A percentile compares a stretch with the other conserved stretches of the same genome.
Conservation (phyloP, 2,888 invertebrate genomes). For the Heliconius charithonia region DNA sequence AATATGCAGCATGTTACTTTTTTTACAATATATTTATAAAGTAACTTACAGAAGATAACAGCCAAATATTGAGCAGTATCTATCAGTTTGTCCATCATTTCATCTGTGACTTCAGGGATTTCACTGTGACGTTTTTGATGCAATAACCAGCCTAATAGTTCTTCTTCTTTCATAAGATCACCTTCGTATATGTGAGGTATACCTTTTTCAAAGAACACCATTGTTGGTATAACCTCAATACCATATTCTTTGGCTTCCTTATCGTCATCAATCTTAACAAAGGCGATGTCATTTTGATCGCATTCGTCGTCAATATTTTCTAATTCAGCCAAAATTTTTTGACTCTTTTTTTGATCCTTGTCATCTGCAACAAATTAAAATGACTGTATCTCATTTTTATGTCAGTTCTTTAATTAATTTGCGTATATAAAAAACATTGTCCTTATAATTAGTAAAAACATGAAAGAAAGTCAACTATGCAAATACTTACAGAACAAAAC, state of each 20-base stretch:
- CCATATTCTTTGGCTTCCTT: constrained; percentile 95
- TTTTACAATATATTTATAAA: not conserved
- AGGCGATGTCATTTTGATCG: constrained; percentile 95
- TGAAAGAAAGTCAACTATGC: not conserved
- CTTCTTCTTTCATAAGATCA: constrained; percentile 95
- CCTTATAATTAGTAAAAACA: not conserved
- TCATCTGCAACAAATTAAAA: constrained; percentile 86
- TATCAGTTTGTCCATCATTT: constrained; percentile 96
- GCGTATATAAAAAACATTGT: not conserved
- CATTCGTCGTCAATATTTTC: constrained; percentile 97
- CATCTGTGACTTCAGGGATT: constrained; percentile 95
- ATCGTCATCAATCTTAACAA: constrained; percentile 95
- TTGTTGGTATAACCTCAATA: constrained; percentile 91
- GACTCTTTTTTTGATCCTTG: constrained; percentile 95
- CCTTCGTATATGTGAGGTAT: constrained; percentile 91
- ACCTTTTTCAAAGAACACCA: constrained; percentile 90
- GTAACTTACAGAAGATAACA: constrained; percentile 93
- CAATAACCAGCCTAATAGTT: constrained; percentile 93
- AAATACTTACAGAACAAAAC: constrained; percentile 93
- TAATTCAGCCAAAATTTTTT: constrained; percentile 91
- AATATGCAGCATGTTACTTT: not conserved
- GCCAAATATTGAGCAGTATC: constrained; percentile 91
- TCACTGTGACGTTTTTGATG: constrained; percentile 95
- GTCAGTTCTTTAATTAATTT: constrained; percentile 72
- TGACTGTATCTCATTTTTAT: constrained; percentile 82